Base-by-base conservation (phyloP, 1,140 invertebrate species). In the Drosophila elegans region DNA sequence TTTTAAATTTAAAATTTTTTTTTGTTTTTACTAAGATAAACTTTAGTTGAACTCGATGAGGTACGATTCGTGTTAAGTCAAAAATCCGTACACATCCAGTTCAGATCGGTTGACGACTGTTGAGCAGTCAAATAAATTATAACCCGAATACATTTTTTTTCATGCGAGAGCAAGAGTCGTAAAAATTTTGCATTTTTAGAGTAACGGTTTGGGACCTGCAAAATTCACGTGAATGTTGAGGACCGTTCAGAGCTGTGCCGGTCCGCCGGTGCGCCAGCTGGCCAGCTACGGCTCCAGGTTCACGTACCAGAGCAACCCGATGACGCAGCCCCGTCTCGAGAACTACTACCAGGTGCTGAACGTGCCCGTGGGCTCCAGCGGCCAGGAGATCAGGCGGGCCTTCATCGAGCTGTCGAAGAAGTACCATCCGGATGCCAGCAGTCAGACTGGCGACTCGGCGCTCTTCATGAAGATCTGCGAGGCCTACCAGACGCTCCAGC, bases 301-400 rank as follows among this genome's bases (percentile, higher is more conserved):
- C 13, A 54, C 29, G 16, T 53, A 63, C 34, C 16, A 34, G 13
- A 51, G 32, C 9, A n/a, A 56, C 1, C 32, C 45, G 0, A 34
- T 59, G n/a, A 12, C 46, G 38, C 5, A 42, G 12, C 25, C 38
- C 3, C 25, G 11, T 10, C 34, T 6, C 3, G 66, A 72, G 54
- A 88, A 54, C 55, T 73, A 73, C 13, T 88, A 88, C 42, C 73
- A 88, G 45, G 76, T 84, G 29, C 80, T 88, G 7, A 74, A 89
- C 3, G 57, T 88, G 25, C 63, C 72, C 0, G 21, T 21, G 6
- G 55, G 73, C 9, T 74, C 67, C 27, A 80, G 41, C 6, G 45
- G 51, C n/a, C 41, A 64, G 41, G 64, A 84, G 27, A 89, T 88
- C 9, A 80, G 71, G 29, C n/a, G 16, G 4, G 84, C 84, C 21